These are phyloP conservation scores for Lethenteron reissneri DNA, from an alignment of 2,113 vertebrate genomes.

Conservation along the genomic window DNA sequence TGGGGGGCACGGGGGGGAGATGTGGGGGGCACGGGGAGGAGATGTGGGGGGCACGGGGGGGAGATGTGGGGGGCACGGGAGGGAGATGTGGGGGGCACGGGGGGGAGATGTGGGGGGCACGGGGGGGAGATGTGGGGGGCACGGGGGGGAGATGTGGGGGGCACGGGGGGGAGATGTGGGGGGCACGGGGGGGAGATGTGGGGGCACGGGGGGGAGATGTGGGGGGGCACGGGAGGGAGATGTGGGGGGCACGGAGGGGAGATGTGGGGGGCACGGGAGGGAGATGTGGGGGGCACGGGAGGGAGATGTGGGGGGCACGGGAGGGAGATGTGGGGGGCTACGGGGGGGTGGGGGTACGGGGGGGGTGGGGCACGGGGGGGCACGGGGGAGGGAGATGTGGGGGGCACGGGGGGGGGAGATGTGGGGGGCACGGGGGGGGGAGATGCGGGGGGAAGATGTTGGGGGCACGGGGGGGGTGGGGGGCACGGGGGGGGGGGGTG, in stretches of 20 bases:
- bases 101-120: not conserved
- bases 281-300: not conserved
- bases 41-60: slow-evolving; percentile 7
- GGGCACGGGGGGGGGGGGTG: not conserved
- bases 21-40: slow-evolving; percentile 7
- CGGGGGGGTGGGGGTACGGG: no score
- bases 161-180: not conserved
- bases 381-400: not conserved
- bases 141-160: not conserved
- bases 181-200: not conserved
- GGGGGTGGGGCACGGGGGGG: no score
- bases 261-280: not conserved
- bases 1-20: not conserved
- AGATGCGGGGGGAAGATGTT: not conserved
- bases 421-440: not conserved
- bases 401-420: not conserved
- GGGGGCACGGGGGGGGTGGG: not conserved
- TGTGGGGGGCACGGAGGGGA: not conserved
- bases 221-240: not conserved
- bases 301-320: slow-evolving; percentile 2
- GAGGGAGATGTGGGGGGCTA: no score
- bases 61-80: slow-evolving; percentile 10
- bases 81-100: not conserved
- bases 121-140: not conserved
- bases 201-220: not conserved